Conservation (phyloP, 2,113 vertebrate species). For the Chaetorhynchus papuensis region DNA sequence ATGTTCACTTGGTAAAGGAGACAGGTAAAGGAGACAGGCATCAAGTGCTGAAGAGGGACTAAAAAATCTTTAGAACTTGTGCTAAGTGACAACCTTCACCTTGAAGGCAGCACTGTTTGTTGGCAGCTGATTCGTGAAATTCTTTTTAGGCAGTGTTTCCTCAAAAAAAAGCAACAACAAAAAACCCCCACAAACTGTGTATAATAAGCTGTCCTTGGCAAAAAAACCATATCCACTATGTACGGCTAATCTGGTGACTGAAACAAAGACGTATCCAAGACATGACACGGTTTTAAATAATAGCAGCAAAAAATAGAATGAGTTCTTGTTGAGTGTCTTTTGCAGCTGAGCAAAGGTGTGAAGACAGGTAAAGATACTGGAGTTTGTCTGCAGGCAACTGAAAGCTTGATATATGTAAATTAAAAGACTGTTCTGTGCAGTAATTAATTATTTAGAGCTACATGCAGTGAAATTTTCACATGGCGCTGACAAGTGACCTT, state of each 20-base stretch:
- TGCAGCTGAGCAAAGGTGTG: neutral
- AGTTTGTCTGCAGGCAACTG: neutral
- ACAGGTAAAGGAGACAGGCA: neutral
- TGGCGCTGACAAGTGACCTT: neutral
- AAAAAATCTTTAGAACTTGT: neutral
- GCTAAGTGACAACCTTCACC: neutral
- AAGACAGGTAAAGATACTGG: neutral
- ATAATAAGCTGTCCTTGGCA: neutral
- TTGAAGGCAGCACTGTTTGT: neutral
- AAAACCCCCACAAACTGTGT: too few relatives aligned
- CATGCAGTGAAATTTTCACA: neutral
- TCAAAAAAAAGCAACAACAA: neutral
- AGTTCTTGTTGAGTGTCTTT: neutral
- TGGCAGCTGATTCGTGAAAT: neutral
- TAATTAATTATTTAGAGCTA: constrained; percentile 22
- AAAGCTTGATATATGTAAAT: neutral
- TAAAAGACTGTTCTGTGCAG: neutral
- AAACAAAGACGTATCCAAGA: neutral
- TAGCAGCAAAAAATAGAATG: neutral
- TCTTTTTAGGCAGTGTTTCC: neutral
- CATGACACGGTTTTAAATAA: neutral
- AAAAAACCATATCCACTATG: neutral
- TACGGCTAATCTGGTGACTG: neutral
- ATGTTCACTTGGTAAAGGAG: neutral
- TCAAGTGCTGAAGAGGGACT: neutral